Percentiles rank a stretch among this genome's conserved stretches.
Evolutionary conservation across 2,113 vertebrate genomes (phyloP).

Genomic region (Steatornis caripensis): DNA sequence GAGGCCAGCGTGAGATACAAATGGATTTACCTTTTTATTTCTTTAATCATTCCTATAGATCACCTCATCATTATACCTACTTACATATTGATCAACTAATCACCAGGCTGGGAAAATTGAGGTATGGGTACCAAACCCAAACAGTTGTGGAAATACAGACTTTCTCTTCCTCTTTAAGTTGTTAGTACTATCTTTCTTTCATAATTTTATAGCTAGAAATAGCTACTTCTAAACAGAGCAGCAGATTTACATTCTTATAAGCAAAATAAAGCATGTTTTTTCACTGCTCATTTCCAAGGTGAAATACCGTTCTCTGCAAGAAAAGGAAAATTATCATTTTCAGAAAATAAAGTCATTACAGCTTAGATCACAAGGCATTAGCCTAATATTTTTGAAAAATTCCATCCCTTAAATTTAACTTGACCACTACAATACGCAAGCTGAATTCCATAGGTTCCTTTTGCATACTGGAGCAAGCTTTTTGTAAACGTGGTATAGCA

Average conservation of each 20-base stretch:
- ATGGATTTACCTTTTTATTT: background rate
- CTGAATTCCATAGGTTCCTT: background rate
- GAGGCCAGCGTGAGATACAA: background rate
- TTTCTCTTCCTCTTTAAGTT: background rate
- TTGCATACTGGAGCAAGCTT: background rate
- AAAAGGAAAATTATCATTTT: background rate
- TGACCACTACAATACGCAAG: background rate
- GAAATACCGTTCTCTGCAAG: background rate
- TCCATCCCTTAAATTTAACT: background rate
- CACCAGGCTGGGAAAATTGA: background rate
- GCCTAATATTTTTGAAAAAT: background rate
- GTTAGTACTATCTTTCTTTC: background rate
- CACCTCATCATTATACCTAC: background rate
- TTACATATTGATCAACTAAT: background rate
- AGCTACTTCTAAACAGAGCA: background rate
- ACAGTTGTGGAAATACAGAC: background rate
- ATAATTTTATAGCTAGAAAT: background rate
- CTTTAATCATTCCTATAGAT: background rate
- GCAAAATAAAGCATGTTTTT: background rate
- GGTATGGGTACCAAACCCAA: background rate
- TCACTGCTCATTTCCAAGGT: background rate
- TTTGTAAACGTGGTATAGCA: background rate
- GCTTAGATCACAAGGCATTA: background rate
- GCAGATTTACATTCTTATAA: background rate
- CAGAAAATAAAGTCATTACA: background rate